Base-by-base conservation (phyloP, 2,113 vertebrate genomes). In the Cromileptes altivelis region DNA sequence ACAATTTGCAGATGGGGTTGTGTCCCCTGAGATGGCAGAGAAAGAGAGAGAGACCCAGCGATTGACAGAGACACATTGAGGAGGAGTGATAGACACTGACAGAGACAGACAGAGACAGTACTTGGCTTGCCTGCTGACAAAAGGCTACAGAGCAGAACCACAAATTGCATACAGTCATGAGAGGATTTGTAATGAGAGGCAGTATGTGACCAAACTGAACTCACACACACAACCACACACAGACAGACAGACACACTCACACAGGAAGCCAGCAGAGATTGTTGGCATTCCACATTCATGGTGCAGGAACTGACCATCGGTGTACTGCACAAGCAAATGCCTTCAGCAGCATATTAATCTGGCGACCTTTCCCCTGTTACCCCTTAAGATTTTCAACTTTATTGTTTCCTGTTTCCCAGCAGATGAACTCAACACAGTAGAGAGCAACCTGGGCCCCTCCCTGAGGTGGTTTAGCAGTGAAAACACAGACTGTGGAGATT, bases 121-220 rank as follows among this genome's bases (percentile, higher is more conserved):
- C 68, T 88, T 71, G 77, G 74, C 80, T 73, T 71, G 86, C 45
- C 73, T 85, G 86, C 85, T 85, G 73, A 86, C 87, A 86, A 89
- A 92, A 88, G 73, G 89, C 84, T 79, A 84, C 62, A 83, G 82
- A 91, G 87, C 70, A 86, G 30, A 75, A 80, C 37, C 78, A 75
- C 89, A 91, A 91, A 94, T 87, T 87, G 82, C 90, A 89, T 73
- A 78, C 70, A 91, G 92, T 92, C 92, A 93, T 90, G 87, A 91
- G 92, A 89, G 85, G 87, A 88, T 90, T 90, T 80, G 83, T 91
- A 92, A 91, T 89, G 80, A 93, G 87, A 84, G 75, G 88, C 90
- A 80, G 86, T 84, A 40, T 93, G 87, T 92, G 89, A 91, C 90
- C 76, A 55, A 23, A 50, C 80, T 81, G 76, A 80, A 88, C 75